These are phyloP conservation scores for Montifringilla adamsi DNA, from an alignment of 2,113 vertebrate species.

Conservation along the genomic window DNA sequence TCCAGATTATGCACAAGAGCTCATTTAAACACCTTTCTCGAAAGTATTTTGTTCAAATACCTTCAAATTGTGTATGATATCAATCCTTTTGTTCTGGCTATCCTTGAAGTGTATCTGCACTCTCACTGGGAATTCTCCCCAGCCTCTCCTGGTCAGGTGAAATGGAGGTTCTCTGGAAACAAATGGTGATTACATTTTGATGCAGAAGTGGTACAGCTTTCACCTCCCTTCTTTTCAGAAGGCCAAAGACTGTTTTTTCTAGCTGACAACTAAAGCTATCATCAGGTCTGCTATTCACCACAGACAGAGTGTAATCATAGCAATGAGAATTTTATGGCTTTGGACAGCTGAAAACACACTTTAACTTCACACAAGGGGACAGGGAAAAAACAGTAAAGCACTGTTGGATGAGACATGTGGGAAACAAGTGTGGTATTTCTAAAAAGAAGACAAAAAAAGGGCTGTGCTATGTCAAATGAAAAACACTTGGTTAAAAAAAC, in stretches of 20 bases:
- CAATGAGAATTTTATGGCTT: not conserved
- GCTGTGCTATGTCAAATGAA: not conserved
- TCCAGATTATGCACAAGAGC: not conserved
- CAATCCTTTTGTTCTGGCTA: conserved; percentile 95
- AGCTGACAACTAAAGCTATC: not conserved
- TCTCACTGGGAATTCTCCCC: conserved; percentile 98
- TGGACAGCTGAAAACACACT: not conserved
- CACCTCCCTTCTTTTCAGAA: not conserved
- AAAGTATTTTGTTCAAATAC: conserved; percentile 67
- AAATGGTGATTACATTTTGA: conserved; percentile 12
- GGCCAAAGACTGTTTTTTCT: not conserved
- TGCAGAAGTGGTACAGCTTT: not conserved
- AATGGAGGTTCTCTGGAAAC: conserved; percentile 91
- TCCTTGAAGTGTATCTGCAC: conserved; percentile 99
- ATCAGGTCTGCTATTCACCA: not conserved
- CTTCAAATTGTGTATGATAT: conserved; percentile 98
- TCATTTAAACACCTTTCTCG: not conserved
- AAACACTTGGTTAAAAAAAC: not conserved
- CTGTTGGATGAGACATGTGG: not conserved
- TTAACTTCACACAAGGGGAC: not conserved
- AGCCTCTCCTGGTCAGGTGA: conserved; percentile 94
- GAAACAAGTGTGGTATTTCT: not conserved
- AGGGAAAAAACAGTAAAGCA: not conserved
- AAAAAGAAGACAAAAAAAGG: not conserved
- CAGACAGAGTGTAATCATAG: not conserved